Conservation (phyloP, 2,888 invertebrate species). For the Dynastes hyllus region DNA sequence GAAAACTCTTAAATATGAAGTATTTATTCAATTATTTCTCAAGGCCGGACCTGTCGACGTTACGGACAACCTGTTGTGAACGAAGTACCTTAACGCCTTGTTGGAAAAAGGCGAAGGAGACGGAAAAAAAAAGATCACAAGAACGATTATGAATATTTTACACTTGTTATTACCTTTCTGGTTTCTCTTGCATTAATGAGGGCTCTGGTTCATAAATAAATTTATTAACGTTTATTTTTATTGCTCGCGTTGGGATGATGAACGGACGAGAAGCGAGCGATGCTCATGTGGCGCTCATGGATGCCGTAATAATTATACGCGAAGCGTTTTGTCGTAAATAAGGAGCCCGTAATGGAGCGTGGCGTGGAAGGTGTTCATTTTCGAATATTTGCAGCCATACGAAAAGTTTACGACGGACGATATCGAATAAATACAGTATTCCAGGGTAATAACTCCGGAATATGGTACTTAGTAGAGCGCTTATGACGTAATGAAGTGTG, state of each 20-base stretch:
- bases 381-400: conserved; percentile 26
- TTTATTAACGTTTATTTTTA: conserved; percentile 51
- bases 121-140: conserved; percentile 58
- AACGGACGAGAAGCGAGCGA: conserved; percentile 8
- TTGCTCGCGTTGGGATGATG: conserved; percentile 40
- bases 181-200: conserved; percentile 51
- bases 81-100: conserved; percentile 63
- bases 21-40: not conserved
- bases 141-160: conserved; percentile 65
- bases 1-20: too few relatives aligned
- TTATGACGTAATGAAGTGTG: too few relatives aligned
- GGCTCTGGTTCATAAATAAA: conserved; percentile 49
- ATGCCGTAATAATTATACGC: conserved; percentile 40
- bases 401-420: conserved; percentile 16
- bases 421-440: not conserved
- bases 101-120: conserved; percentile 58
- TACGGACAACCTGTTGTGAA: conserved; percentile 61
- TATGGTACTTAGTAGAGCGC: too few relatives aligned
- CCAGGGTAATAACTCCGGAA: too few relatives aligned
- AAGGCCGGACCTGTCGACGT: conserved; percentile 47
- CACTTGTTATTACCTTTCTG: conserved; percentile 62
- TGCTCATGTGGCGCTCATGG: conserved; percentile 31
- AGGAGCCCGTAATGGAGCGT: conserved; percentile 18
- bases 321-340: conserved; percentile 38
- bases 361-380: conserved; percentile 38